Evolutionary conservation across 1,140 invertebrate species (phyloP).

Genomic region (Orussus abietinus): DNA sequence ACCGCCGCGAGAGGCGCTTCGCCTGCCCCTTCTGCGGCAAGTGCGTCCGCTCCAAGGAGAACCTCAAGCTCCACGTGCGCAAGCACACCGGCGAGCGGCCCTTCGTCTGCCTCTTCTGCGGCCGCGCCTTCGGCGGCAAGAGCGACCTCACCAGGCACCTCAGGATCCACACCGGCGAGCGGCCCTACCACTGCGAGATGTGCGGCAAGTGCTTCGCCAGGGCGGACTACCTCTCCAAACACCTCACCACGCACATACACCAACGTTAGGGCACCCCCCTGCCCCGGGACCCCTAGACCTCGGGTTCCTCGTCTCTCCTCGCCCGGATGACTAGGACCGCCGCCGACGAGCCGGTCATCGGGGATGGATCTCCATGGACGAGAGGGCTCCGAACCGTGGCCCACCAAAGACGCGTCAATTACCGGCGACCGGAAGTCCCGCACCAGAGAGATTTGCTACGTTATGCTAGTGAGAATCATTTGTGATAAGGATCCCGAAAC

Average conservation of each 20-base stretch:
- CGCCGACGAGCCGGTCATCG: too few species aligned
- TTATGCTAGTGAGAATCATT: slow-evolving; percentile 45
- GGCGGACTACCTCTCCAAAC: slow-evolving; percentile 86
- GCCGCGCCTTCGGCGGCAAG: slow-evolving; percentile 80
- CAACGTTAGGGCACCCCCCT: slow-evolving; percentile 37
- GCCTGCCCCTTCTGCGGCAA: slow-evolving; percentile 87
- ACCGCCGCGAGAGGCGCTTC: slow-evolving; percentile 59
- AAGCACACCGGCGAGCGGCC: slow-evolving; percentile 86
- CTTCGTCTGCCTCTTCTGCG: slow-evolving; percentile 83
- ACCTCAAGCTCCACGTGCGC: slow-evolving; percentile 81
- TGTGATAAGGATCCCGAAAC: slow-evolving; percentile 46
- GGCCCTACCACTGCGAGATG: slow-evolving; percentile 85
- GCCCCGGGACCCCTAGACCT: background rate
- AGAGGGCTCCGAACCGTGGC: too few species aligned
- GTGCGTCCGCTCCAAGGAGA: slow-evolving; percentile 83
- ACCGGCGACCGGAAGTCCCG: slow-evolving; percentile 11
- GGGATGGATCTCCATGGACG: too few species aligned
- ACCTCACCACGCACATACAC: slow-evolving; percentile 84
- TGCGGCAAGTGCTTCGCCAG: slow-evolving; percentile 87
- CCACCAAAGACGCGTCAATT: slow-evolving; percentile 41
- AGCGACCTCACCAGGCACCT: slow-evolving; percentile 81
- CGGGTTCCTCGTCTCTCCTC: background rate
- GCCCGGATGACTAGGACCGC: background rate
- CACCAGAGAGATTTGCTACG: slow-evolving; percentile 10
- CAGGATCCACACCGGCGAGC: slow-evolving; percentile 80